These are phyloP conservation scores for Acanthopleura granulata DNA, from an alignment of 2,888 invertebrate genomes.

Conservation along the genomic window DNA sequence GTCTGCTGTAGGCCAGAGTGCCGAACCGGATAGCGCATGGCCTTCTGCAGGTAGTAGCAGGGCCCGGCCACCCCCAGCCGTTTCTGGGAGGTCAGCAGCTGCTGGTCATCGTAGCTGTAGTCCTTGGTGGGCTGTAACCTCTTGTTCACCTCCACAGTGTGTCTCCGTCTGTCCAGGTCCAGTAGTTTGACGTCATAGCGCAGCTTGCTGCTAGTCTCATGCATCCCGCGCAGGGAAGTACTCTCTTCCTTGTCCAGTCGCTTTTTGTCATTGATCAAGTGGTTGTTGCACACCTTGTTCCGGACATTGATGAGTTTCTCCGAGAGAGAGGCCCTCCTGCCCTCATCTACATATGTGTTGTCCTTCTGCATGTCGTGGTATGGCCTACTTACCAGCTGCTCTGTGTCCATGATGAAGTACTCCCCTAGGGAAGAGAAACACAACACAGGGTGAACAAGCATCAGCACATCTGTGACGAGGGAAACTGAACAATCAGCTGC, in stretches of 20 bases:
- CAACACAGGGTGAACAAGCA: neutral
- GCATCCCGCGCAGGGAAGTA: slow-evolving; percentile 44
- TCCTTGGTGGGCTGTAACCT: slow-evolving; percentile 51
- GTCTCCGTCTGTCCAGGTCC: slow-evolving; percentile 54
- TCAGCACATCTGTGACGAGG: no score
- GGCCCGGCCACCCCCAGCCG: slow-evolving; percentile 45
- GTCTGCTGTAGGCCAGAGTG: neutral
- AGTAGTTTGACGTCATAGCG: slow-evolving; percentile 59
- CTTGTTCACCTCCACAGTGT: slow-evolving; percentile 51
- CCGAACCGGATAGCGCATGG: slow-evolving; percentile 20
- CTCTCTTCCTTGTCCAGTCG: slow-evolving; percentile 47
- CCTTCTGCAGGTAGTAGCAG: slow-evolving; percentile 31
- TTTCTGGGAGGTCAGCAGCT: slow-evolving; percentile 37
- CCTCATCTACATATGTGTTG: slow-evolving; percentile 37
- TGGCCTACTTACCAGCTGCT: slow-evolving; percentile 56
- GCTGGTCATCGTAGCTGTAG: slow-evolving; percentile 55
- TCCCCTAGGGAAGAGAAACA: slow-evolving; percentile 48
- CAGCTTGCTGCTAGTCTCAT: slow-evolving; percentile 48
- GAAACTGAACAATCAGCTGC: no score
- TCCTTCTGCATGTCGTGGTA: slow-evolving; percentile 52
- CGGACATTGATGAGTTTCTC: slow-evolving; percentile 60
- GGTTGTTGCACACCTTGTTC: slow-evolving; percentile 60
- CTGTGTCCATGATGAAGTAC: slow-evolving; percentile 63
- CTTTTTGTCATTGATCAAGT: slow-evolving; percentile 39
- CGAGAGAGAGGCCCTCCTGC: slow-evolving; percentile 47